Evolutionary conservation across 2,113 vertebrate genomes (phyloP).

Genomic region (Synodontis membranacea): DNA sequence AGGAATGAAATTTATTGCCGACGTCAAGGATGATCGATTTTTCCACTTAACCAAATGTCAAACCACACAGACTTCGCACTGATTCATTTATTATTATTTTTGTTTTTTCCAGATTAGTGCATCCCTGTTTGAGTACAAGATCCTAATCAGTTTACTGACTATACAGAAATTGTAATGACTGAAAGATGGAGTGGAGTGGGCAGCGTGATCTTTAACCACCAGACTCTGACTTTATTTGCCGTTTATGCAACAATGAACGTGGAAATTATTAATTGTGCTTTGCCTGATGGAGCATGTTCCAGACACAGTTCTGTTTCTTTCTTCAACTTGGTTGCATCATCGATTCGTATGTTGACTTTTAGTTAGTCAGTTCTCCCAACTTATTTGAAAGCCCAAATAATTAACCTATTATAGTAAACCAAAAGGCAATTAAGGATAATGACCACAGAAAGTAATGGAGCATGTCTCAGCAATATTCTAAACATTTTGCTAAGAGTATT

Average conservation of each 20-base stretch:
- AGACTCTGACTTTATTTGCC: background rate
- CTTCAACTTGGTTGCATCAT: background rate
- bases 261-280: background rate
- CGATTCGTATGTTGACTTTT: background rate
- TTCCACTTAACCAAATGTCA: background rate
- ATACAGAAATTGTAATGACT: background rate
- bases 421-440: background rate
- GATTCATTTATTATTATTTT: too few relatives aligned
- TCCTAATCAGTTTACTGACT: background rate
- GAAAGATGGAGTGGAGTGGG: background rate
- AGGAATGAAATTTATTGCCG: background rate
- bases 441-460: background rate
- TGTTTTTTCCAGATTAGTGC: too few relatives aligned
- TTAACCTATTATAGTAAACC: too few relatives aligned
- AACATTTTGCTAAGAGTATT: constrained; percentile 13
- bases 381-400: background rate
- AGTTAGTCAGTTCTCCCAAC: background rate
- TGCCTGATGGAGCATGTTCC: background rate
- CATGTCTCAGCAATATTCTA: background rate
- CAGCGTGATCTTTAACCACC: background rate
- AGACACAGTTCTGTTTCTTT: background rate
- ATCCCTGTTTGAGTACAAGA: background rate
- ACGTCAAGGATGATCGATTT: background rate
- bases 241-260: background rate
- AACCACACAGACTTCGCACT: background rate